These are phyloP conservation scores for Eurypyga helias DNA, from an alignment of 2,113 vertebrate genomes.

Conservation along the genomic window DNA sequence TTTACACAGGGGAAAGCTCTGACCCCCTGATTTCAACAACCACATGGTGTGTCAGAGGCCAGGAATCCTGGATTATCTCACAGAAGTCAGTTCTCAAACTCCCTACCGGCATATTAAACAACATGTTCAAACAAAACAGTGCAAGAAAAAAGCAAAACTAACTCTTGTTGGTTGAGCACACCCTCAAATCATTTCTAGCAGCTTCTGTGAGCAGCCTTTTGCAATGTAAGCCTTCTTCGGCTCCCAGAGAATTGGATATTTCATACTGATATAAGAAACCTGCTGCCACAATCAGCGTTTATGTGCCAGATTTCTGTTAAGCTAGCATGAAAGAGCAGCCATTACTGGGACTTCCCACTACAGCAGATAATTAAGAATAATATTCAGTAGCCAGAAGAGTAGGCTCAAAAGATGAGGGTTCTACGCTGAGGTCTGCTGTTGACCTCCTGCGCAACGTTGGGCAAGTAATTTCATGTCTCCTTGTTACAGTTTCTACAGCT, in stretches of 20 bases:
- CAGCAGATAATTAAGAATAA: neutral
- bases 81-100: constrained; percentile 11
- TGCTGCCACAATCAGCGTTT: neutral
- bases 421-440: fast-evolving
- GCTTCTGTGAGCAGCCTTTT: neutral
- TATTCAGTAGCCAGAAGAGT: neutral
- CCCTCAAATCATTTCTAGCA: neutral
- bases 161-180: neutral
- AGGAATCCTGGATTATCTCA: neutral
- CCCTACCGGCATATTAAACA: neutral
- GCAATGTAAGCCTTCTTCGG: fast-evolving
- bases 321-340: neutral
- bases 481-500: neutral
- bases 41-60: neutral
- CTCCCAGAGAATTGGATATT: neutral
- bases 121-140: constrained; percentile 16
- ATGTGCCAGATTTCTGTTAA: neutral
- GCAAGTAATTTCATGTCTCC: neutral
- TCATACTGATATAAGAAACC: neutral
- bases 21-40: neutral
- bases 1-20: neutral
- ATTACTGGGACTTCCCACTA: neutral
- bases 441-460: neutral
- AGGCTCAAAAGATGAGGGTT: neutral
- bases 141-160: neutral